phyloP scores from a whole-genome alignment of 2,888 invertebrate genomes.

The Drosophila testacea region DNA sequence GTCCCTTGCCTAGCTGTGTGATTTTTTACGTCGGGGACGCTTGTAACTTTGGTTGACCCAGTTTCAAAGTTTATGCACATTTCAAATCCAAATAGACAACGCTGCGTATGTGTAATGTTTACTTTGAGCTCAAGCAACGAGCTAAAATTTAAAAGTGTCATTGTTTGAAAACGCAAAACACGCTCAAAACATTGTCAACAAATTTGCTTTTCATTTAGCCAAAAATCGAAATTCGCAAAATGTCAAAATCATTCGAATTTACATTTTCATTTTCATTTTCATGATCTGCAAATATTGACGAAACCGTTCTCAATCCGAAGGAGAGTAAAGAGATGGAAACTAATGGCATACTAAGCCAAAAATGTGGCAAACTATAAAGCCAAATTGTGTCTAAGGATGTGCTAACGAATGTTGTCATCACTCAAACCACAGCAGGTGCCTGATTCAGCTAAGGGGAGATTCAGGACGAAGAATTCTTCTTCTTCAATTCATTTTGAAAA shows the following conservation, averaged over 20 bases:
- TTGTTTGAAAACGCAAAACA: slow-evolving; percentile 19
- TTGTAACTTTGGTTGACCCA: slow-evolving; percentile 58
- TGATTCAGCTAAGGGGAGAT: not conserved
- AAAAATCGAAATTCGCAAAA: slow-evolving; percentile 30
- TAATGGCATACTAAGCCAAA: slow-evolving; percentile 57
- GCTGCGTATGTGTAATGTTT: slow-evolving; percentile 72
- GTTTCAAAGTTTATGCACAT: slow-evolving; percentile 60
- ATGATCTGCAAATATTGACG: slow-evolving; percentile 44
- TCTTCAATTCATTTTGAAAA: slow-evolving; percentile 45
- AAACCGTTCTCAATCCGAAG: not conserved
- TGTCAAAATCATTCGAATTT: slow-evolving; percentile 16
- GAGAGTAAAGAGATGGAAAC: not conserved
- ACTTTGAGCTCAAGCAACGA: slow-evolving; percentile 31
- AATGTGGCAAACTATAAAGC: slow-evolving; percentile 43
- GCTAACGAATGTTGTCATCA: slow-evolving; percentile 66
- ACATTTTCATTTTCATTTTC: slow-evolving; percentile 55
- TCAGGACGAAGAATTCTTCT: not conserved
- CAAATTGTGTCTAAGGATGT: slow-evolving; percentile 47
- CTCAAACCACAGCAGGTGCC: slow-evolving; percentile 40
- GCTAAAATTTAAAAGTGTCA: slow-evolving; percentile 52
- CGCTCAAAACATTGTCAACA: slow-evolving; percentile 35
- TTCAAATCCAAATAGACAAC: slow-evolving; percentile 61
- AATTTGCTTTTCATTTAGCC: slow-evolving; percentile 73
- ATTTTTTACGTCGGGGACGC: not conserved
- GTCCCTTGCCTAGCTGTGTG: not conserved